Evolutionary conservation across 2,888 invertebrate species (phyloP).

Genomic region (Camponotus fellah): DNA sequence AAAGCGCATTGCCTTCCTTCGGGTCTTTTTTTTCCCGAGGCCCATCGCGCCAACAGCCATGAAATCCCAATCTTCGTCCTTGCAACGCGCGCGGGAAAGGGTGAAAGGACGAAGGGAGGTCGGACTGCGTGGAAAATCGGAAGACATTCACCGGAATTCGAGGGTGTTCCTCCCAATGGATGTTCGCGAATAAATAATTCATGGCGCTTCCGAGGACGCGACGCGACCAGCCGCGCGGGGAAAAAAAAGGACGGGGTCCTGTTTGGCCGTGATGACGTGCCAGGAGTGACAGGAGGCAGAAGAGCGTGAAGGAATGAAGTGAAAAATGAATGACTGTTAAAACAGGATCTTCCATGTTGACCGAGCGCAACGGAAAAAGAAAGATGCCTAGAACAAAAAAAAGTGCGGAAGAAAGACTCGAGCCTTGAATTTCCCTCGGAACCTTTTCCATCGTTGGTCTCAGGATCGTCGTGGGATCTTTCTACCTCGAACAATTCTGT

Average conservation of each 20-base stretch:
- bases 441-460: slow-evolving; percentile 41
- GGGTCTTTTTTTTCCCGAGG: neutral
- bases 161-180: slow-evolving; percentile 70
- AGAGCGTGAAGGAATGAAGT: slow-evolving; percentile 77
- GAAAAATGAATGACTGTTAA: slow-evolving; percentile 77
- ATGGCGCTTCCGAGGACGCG: slow-evolving; percentile 65
- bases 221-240: slow-evolving; percentile 33
- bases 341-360: slow-evolving; percentile 76
- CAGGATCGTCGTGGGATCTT: slow-evolving; percentile 59
- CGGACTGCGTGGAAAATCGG: slow-evolving; percentile 74
- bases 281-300: slow-evolving; percentile 79
- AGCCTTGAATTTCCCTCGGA: slow-evolving; percentile 33
- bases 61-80: slow-evolving; percentile 44
- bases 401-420: slow-evolving; percentile 23
- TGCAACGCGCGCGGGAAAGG: slow-evolving; percentile 30
- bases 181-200: slow-evolving; percentile 78
- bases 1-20: slow-evolving; percentile 11
- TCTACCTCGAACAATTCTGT: slow-evolving; percentile 3
- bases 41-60: slow-evolving; percentile 33
- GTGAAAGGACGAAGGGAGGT: slow-evolving; percentile 23
- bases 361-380: slow-evolving; percentile 67
- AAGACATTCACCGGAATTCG: slow-evolving; percentile 64
- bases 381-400: slow-evolving; percentile 34
- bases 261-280: slow-evolving; percentile 77
- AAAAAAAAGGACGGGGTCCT: slow-evolving; percentile 64